These are phyloP conservation scores for Psittacula cyanocephala DNA, from an alignment of 2,113 vertebrate genomes.

Conservation along the genomic window DNA sequence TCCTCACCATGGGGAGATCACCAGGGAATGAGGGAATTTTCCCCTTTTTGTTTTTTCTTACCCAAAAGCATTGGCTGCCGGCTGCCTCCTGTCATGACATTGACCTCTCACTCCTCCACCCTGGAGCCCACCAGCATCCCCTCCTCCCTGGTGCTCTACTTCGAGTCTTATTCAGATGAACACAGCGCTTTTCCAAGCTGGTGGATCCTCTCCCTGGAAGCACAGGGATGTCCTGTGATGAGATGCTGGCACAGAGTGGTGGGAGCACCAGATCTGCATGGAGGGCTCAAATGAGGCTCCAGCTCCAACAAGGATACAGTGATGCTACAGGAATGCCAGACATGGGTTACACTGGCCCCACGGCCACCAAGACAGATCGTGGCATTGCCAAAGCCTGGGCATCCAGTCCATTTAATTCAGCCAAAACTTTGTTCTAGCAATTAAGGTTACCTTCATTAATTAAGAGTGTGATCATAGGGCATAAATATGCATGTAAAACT, in stretches of 20 bases:
- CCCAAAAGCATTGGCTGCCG: neutral
- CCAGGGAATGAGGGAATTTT: neutral
- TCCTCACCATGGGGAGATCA: neutral
- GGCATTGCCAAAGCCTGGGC: neutral
- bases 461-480: neutral
- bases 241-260: neutral
- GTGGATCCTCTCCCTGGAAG: neutral
- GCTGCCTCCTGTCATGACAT: constrained; percentile 22
- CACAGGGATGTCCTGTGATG: fast-evolving
- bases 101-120: constrained; percentile 3
- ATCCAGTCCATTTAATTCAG: neutral
- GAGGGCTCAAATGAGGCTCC: neutral
- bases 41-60: neutral
- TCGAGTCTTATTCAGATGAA: neutral
- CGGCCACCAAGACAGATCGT: neutral
- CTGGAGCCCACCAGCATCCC: neutral
- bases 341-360: fast-evolving
- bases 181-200: neutral
- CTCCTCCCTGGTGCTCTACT: neutral
- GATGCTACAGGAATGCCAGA: neutral
- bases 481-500: neutral
- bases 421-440: neutral
- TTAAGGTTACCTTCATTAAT: neutral
- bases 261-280: neutral
- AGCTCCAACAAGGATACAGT: fast-evolving